phyloP scores from a whole-genome alignment of 2,797 vertebrate genomes.

The Cottoperca gobio region DNA sequence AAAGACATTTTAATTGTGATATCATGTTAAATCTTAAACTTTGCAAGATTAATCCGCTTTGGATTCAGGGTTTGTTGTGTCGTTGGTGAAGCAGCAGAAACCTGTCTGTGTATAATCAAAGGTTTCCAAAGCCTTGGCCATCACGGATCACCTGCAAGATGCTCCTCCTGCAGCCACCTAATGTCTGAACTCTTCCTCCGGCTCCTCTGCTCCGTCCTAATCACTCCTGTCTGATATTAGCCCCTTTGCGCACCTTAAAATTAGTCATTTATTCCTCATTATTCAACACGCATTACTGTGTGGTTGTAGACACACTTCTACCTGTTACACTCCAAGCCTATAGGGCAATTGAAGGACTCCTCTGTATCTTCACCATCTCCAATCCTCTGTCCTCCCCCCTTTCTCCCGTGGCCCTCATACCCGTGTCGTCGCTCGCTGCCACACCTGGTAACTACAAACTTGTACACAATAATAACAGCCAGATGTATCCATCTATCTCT shows the following conservation, averaged over 20 bases:
- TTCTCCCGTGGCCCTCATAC: constrained; percentile 46
- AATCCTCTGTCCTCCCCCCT: constrained; percentile 16
- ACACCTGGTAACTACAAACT: constrained; percentile 85
- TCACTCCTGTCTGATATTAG: constrained; percentile 68
- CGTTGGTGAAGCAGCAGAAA: neutral
- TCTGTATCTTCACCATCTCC: constrained; percentile 53
- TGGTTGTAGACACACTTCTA: constrained; percentile 53
- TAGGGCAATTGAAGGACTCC: constrained; percentile 69
- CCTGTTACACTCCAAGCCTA: constrained; percentile 58
- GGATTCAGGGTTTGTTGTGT: neutral
- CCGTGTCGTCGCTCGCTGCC: constrained; percentile 64
- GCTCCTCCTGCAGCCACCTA: constrained; percentile 45
- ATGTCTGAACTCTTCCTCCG: constrained; percentile 56
- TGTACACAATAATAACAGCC: constrained; percentile 86
- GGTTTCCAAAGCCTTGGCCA: constrained; percentile 48
- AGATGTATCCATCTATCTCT: constrained; percentile 86
- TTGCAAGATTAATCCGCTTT: constrained; percentile 1
- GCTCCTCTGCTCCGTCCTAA: constrained; percentile 49
- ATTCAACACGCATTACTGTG: constrained; percentile 58
- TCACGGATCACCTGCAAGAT: constrained; percentile 44
- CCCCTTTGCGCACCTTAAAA: constrained; percentile 58
- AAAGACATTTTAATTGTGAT: constrained; percentile 5
- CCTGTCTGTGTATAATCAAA: constrained; percentile 59
- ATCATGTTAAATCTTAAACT: neutral
- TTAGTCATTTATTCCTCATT: constrained; percentile 67